A percentile compares a stretch with the other conserved stretches of the same genome.
Evolutionary conservation across 2,888 invertebrate species (phyloP).

Genomic region (Biston stratarius): DNA sequence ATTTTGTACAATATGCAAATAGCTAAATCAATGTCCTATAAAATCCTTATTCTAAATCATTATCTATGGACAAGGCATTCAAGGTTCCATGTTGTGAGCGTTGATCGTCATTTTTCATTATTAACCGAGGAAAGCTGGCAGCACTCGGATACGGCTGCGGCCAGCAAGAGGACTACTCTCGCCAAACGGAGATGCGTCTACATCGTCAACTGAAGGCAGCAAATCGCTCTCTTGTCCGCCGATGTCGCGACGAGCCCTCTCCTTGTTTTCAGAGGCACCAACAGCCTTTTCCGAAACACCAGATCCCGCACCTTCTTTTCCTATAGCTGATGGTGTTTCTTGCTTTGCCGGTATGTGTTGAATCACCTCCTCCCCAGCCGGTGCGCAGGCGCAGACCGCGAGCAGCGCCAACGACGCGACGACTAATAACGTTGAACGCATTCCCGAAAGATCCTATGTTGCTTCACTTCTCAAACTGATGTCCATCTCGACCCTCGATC

Average conservation of each 20-base stretch:
- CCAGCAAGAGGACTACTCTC: slow-evolving; percentile 67
- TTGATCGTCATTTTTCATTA: background rate
- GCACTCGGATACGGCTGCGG: slow-evolving; percentile 73
- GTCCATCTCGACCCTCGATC: slow-evolving; percentile 26
- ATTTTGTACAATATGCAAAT: slow-evolving; percentile 31
- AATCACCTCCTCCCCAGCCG: slow-evolving; percentile 72
- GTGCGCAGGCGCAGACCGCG: slow-evolving; percentile 74
- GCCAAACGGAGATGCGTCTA: slow-evolving; percentile 72
- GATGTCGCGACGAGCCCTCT: slow-evolving; percentile 66
- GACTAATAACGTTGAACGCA: slow-evolving; percentile 78
- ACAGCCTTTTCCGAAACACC: slow-evolving; percentile 77
- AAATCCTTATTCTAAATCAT: slow-evolving; percentile 19
- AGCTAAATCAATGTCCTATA: slow-evolving; percentile 44
- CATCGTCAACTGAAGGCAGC: slow-evolving; percentile 67
- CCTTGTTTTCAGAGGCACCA: slow-evolving; percentile 66
- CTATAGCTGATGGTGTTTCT: slow-evolving; percentile 81
- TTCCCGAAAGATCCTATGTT: slow-evolving; percentile 78
- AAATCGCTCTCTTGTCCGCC: slow-evolving; percentile 75
- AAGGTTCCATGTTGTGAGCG: background rate
- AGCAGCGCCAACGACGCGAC: slow-evolving; percentile 79
- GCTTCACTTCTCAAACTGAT: slow-evolving; percentile 60
- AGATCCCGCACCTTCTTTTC: slow-evolving; percentile 73
- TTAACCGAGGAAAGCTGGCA: slow-evolving; percentile 79
- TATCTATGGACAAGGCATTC: slow-evolving; percentile 8
- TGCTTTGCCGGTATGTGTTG: slow-evolving; percentile 76